Conservation (phyloP, 1,140 invertebrate species). For the Myzus persicae region DNA sequence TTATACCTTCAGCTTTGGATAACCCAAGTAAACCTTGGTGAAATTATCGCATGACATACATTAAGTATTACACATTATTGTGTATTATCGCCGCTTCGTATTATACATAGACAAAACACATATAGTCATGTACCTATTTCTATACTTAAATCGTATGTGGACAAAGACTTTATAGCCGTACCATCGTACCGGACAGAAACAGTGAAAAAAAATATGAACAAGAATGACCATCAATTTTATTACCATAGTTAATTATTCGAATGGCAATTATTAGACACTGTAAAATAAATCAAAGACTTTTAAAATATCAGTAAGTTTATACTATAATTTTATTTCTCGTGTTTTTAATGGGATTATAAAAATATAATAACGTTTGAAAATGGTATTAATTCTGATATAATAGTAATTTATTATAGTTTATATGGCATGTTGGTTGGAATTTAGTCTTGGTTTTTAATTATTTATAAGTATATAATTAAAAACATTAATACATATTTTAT, state of each 20-base stretch:
- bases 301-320: neutral
- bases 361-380: neutral
- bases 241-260: neutral
- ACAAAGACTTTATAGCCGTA: neutral
- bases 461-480: neutral
- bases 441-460: neutral
- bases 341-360: neutral
- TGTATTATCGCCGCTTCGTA: neutral
- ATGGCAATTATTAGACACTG: neutral
- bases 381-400: neutral
- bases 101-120: neutral
- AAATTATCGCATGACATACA: neutral
- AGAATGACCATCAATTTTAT: neutral
- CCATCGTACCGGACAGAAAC: neutral
- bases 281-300: neutral
- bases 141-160: neutral
- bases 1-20: neutral
- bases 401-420: neutral
- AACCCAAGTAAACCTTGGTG: neutral
- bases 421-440: neutral
- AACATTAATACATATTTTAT: neutral
- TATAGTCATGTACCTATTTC: neutral
- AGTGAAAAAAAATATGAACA: neutral
- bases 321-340: neutral
- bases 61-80: constrained; percentile 6